Percentiles rank a stretch among this genome's conserved stretches.
Conservation (phyloP, 2,888 invertebrate genomes). For the Ectobius pallidus region DNA sequence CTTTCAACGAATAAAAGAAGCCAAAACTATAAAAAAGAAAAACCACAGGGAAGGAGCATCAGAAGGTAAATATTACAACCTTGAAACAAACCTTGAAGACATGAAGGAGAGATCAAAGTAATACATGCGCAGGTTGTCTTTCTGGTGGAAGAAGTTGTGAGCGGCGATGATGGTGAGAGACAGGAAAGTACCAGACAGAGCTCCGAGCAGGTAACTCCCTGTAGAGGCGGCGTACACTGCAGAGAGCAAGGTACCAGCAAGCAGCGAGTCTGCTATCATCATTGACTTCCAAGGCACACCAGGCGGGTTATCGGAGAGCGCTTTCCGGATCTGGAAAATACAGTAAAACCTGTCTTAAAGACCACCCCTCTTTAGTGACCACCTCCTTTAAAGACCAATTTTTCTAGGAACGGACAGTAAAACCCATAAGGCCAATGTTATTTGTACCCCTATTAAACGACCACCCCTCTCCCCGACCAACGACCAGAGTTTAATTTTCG, state of each 20-base stretch:
- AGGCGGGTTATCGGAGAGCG: not conserved
- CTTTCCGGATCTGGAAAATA: slow-evolving; percentile 25
- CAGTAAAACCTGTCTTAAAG: no score
- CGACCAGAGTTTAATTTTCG: no score
- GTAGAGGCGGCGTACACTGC: slow-evolving; percentile 47
- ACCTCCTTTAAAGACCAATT: no score
- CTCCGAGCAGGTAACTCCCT: slow-evolving; percentile 50
- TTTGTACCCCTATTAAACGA: no score
- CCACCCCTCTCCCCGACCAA: no score
- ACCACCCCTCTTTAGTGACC: no score
- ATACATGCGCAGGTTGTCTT: slow-evolving; percentile 79
- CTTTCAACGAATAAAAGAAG: no score
- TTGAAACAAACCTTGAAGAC: slow-evolving; percentile 64
- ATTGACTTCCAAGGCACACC: slow-evolving; percentile 26
- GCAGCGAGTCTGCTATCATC: slow-evolving; percentile 51
- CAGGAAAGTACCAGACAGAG: slow-evolving; percentile 63
- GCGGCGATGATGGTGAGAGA: slow-evolving; percentile 64
- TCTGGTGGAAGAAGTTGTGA: slow-evolving; percentile 80
- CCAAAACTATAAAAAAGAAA: no score
- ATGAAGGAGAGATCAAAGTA: slow-evolving; percentile 73
- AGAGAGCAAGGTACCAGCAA: slow-evolving; percentile 52
- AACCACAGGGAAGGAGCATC: no score
- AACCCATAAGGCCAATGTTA: no score
- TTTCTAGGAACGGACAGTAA: no score
- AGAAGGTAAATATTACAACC: no score